Percentiles rank a stretch among this genome's conserved stretches.
These are phyloP conservation scores for Cybosia mesomella DNA, from an alignment of 2,888 invertebrate species.

Conservation along the genomic window DNA sequence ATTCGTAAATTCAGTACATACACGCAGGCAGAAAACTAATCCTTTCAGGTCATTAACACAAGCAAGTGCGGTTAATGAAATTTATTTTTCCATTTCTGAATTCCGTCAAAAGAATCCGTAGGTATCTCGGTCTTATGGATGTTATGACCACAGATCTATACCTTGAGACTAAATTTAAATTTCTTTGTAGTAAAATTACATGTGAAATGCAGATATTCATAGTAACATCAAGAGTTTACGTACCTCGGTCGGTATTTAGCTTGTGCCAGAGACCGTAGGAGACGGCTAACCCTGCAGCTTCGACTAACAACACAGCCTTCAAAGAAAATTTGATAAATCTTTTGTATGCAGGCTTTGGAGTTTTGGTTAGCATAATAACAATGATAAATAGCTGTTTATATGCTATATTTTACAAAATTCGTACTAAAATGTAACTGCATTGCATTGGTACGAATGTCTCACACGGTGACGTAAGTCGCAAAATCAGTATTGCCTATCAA, in stretches of 20 bases:
- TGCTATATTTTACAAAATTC: constrained; percentile 18
- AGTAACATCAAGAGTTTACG: constrained; percentile 49
- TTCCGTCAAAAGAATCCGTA: background rate
- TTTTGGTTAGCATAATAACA: constrained; percentile 89
- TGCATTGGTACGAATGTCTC: constrained; percentile 42
- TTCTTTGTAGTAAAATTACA: constrained; percentile 18
- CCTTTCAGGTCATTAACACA: background rate
- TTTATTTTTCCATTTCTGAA: background rate
- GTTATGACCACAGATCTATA: background rate
- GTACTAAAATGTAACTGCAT: constrained; percentile 27
- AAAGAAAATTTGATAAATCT: constrained; percentile 84
- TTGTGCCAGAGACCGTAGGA: constrained; percentile 89
- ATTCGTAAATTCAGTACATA: background rate
- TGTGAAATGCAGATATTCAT: constrained; percentile 7
- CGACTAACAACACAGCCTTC: constrained; percentile 86
- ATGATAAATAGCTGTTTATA: constrained; percentile 16
- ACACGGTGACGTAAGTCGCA: constrained; percentile 63
- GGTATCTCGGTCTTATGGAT: background rate
- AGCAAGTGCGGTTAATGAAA: background rate
- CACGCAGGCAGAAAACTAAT: background rate
- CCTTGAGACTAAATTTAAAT: background rate
- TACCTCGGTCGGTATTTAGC: constrained; percentile 91
- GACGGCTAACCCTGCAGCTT: constrained; percentile 87
- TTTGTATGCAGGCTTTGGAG: constrained; percentile 85
- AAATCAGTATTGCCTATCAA: background rate